A percentile compares a stretch with the other conserved stretches of the same genome.
Evolutionary conservation across 2,888 invertebrate genomes (phyloP).

Genomic region (Tuta absoluta): DNA sequence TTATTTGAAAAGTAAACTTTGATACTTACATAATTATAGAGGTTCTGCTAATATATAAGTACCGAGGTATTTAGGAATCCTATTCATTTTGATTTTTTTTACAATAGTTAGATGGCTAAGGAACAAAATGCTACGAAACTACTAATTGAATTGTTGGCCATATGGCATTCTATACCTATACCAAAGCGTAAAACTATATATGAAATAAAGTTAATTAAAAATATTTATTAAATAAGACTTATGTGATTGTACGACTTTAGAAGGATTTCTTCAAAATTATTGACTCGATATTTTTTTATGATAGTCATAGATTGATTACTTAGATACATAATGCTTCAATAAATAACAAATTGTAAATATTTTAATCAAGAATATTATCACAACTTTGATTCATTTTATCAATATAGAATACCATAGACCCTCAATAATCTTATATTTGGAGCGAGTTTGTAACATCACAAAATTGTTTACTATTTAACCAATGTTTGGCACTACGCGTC

Average conservation of each 20-base stretch:
- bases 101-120: conserved; percentile 9
- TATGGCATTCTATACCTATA: not conserved
- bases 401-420: not conserved
- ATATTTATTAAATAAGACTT: too few relatives aligned
- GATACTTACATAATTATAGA: not conserved
- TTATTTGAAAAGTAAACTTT: not conserved
- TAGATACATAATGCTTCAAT: too few relatives aligned
- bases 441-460: conserved; percentile 24
- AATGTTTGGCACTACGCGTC: conserved; percentile 71
- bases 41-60: not conserved
- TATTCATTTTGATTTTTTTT: not conserved
- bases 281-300: too few relatives aligned
- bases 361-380: too few relatives aligned
- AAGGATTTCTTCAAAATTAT: too few relatives aligned
- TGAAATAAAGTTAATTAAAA: not conserved
- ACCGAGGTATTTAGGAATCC: not conserved
- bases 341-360: too few relatives aligned
- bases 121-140: conserved; percentile 4
- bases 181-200: not conserved
- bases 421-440: not conserved
- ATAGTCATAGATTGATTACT: too few relatives aligned
- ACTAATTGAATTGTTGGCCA: not conserved
- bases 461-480: conserved; percentile 23
- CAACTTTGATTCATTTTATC: too few relatives aligned
- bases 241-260: too few relatives aligned